Percentiles rank a stretch among this genome's conserved stretches.
Conservation (phyloP, 2,113 vertebrate species). For the Corvus moneduloides region DNA sequence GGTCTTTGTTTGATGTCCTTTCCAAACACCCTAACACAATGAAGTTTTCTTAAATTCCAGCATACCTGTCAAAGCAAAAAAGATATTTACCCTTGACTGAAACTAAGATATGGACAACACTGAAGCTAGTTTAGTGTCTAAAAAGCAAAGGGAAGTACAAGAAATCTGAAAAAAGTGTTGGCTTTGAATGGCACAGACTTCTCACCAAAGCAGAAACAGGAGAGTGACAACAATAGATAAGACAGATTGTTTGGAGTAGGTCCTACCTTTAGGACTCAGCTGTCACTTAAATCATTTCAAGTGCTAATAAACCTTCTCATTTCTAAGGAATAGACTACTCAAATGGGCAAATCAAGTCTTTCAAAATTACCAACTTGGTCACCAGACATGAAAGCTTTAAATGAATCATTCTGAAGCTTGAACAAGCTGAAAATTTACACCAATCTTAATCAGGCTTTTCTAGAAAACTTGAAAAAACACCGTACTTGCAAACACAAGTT, state of each 20-base stretch:
- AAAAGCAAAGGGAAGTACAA: neutral
- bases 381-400: neutral
- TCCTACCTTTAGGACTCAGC: neutral
- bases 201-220: neutral
- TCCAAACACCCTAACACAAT: neutral
- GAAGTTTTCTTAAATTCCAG: neutral
- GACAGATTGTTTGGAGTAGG: neutral
- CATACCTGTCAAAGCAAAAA: neutral
- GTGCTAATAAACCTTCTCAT: neutral
- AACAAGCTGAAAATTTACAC: neutral
- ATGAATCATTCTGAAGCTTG: neutral
- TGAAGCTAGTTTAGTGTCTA: neutral
- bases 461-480: neutral
- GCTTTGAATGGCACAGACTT: neutral
- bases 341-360: neutral
- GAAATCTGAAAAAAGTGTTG: neutral
- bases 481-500: neutral
- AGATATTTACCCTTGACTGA: neutral
- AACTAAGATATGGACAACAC: neutral
- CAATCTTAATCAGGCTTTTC: neutral
- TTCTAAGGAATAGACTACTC: neutral
- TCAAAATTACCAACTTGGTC: neutral
- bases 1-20: neutral
- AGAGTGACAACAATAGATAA: neutral
- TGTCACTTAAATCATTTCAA: neutral